Evolutionary conservation across 2,888 invertebrate species (phyloP).

Genomic region (Napeogenes inachia): DNA sequence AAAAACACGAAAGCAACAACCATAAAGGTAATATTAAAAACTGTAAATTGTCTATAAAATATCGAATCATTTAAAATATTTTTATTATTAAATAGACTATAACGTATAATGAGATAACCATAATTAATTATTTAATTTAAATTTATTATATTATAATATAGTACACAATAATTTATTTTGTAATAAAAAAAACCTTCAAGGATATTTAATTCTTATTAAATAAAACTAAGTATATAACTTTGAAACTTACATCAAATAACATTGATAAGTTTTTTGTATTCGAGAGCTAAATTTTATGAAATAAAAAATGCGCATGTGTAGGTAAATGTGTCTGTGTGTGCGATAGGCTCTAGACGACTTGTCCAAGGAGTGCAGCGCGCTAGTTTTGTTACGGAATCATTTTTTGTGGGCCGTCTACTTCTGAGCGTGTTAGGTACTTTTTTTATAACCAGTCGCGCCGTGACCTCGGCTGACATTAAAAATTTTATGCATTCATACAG

Average conservation of each 20-base stretch:
- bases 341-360: conserved; percentile 31
- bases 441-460: conserved; percentile 55
- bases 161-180: no score
- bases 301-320: conserved; percentile 4
- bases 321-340: conserved; percentile 15
- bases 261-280: conserved; percentile 5
- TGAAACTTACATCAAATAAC: not conserved
- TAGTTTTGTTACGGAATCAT: conserved; percentile 48
- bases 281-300: not conserved
- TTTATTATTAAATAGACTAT: no score
- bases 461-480: conserved; percentile 71
- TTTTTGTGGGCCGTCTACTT: conserved; percentile 66
- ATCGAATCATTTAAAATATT: no score
- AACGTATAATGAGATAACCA: no score
- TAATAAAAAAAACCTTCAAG: no score
- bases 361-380: conserved; percentile 39
- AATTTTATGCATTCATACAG: conserved; percentile 55
- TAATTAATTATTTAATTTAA: no score
- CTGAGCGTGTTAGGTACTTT: conserved; percentile 63
- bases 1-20: no score
- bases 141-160: no score
- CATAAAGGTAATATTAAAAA: no score
- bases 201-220: no score
- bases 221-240: not conserved
- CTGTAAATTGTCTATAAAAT: no score